Conservation (phyloP, 2,113 vertebrate species). For the Xiphorhynchus elegans region DNA sequence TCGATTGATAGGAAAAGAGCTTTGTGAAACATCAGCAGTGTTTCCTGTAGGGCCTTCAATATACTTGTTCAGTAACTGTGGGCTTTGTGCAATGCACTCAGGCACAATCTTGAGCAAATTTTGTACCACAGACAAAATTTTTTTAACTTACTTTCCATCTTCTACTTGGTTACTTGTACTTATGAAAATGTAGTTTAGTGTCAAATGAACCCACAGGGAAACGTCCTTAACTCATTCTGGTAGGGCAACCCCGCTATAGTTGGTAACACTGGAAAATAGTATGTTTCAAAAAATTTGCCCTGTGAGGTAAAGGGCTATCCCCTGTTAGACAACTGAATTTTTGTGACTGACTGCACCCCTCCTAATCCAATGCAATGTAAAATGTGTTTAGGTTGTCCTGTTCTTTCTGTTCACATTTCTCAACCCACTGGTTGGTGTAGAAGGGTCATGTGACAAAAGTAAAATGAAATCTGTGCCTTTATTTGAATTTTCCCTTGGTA, state of each 20-base stretch:
- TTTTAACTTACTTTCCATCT: neutral
- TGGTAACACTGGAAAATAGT: neutral
- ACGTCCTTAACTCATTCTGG: neutral
- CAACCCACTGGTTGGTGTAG: too few species aligned
- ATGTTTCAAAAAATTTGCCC: neutral
- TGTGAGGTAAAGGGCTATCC: neutral
- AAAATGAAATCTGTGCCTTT: accelerated
- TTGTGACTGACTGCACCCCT: neutral
- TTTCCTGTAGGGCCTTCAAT: neutral
- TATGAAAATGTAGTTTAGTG: neutral
- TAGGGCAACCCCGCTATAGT: neutral
- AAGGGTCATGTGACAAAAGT: neutral
- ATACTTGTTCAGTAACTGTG: neutral
- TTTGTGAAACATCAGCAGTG: accelerated
- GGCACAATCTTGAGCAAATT: neutral
- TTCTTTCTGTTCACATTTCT: neutral
- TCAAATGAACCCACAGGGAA: neutral
- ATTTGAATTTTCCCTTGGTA: neutral
- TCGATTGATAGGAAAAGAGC: neutral
- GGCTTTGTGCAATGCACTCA: neutral
- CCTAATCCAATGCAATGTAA: neutral
- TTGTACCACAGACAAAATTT: neutral
- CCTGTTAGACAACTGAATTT: neutral
- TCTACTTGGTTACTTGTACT: neutral
- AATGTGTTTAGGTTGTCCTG: neutral